Percentiles rank a stretch among this genome's conserved stretches.
These are phyloP conservation scores for Babyrousa celebensis DNA, from an alignment of 2,797 vertebrate genomes.

Conservation along the genomic window DNA sequence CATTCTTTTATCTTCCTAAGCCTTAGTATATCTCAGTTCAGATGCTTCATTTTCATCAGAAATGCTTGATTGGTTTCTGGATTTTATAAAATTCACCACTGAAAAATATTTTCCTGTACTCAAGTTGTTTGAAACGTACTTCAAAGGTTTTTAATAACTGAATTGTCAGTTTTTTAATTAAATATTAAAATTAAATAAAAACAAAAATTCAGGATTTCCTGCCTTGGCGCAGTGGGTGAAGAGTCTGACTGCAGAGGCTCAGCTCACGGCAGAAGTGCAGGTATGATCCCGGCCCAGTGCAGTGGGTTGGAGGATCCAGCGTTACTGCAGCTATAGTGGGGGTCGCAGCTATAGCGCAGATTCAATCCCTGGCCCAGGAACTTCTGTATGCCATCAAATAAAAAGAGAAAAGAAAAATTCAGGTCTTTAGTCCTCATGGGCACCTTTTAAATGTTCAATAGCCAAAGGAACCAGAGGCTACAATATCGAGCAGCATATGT, in stretches of 20 bases:
- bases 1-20: background rate
- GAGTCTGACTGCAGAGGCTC: no score
- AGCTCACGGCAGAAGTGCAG: no score
- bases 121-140: constrained; percentile 3
- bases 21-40: background rate
- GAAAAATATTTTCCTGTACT: background rate
- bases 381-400: no score
- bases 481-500: no score
- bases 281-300: no score
- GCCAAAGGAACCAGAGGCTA: background rate
- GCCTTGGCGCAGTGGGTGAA: no score
- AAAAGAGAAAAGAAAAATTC: background rate
- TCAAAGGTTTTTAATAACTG: background rate
- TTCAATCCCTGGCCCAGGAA: no score
- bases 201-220: background rate
- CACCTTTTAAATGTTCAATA: background rate
- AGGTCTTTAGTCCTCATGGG: background rate
- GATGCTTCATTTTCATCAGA: constrained; percentile 23
- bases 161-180: background rate
- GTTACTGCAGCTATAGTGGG: no score
- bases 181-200: constrained; percentile 3
- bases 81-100: constrained; percentile 32
- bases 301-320: no score
- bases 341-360: no score
- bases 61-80: background rate